Base-by-base conservation (phyloP, 1,140 invertebrate genomes). In the Plectrocnemia conspersa region DNA sequence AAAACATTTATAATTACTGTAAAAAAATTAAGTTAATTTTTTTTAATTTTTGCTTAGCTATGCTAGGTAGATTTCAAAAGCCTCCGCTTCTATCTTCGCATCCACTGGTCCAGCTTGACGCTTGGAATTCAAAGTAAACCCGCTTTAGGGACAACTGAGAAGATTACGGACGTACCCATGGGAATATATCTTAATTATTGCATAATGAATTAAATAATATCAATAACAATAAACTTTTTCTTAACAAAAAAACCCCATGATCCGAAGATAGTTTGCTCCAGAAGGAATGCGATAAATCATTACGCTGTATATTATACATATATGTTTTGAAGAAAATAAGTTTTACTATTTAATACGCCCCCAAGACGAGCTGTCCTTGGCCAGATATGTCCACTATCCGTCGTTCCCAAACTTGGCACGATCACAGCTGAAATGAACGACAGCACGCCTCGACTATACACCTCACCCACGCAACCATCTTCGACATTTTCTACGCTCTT, bases 381-480 rank as follows among this genome's bases (percentile, higher is more conserved):
- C 10, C 5, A 29, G 23, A 35, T 33, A 53, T 48, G 56, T 53
- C 56, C 49, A 58, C 27, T 47, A 38, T 58, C 44, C 56, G 42
- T 54, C 56, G 35, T 25, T 42, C 42, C 56, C 52, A 50, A 59
- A 59, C 33, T 59, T 59, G 56, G 56, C 56, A 59, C 56, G 45
- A 53, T 59, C 52, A 24, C 56, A 53, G 56, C 52, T 50, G 52
- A 54, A 59, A 59, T 49, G 52, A 59, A 59, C 56, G 56, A 59
- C 47, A 55, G 53, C 27, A 21, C 24, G 27, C 52, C 35, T 27
- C 42, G 23, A 38, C 35, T 38, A 16, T 38, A 38, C 35, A 38
- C 35, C 35, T 38, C 35, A 16, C 35, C 35, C 35, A 38, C 27
- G 27, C 27, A n/a, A 29, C 6, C 35, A 38, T 38, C 35, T 38